Evolutionary conservation across 2,797 vertebrate genomes (phyloP).

Genomic region (Rhynchotus rufescens): DNA sequence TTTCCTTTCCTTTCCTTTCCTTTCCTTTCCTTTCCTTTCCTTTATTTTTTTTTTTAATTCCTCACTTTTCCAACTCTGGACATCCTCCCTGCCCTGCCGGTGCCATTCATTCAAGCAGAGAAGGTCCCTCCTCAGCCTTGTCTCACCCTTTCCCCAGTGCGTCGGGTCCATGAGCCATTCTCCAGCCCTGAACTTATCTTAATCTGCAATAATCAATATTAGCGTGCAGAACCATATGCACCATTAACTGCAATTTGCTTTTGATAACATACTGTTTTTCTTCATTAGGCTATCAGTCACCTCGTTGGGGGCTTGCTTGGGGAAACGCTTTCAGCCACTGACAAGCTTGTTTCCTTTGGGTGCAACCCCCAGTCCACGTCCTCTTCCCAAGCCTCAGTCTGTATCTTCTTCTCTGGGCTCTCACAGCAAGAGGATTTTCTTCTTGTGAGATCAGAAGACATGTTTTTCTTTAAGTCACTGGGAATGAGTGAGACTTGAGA

Average conservation of each 20-base stretch:
- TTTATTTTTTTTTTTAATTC: neutral
- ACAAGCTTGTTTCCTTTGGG: neutral
- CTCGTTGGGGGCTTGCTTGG: accelerated
- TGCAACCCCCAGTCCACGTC: neutral
- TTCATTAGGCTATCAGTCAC: neutral
- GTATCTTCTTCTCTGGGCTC: neutral
- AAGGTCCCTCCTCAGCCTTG: neutral
- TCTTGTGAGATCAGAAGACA: neutral
- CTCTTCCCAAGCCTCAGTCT: neutral
- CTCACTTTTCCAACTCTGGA: neutral
- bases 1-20: no score
- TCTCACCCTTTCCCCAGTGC: neutral
- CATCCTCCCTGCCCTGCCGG: neutral
- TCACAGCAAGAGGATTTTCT: neutral
- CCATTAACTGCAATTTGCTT: slow-evolving; percentile 42
- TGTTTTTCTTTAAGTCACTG: slow-evolving; percentile 24
- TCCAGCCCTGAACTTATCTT: neutral
- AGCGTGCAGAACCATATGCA: slow-evolving; percentile 29
- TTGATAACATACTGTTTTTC: slow-evolving; percentile 44
- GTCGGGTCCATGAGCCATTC: neutral
- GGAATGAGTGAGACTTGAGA: neutral
- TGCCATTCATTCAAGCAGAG: neutral
- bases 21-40: neutral
- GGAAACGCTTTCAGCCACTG: neutral
- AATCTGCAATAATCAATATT: slow-evolving; percentile 34